phyloP scores from a whole-genome alignment of 2,888 invertebrate species.

The Shargacucullia verbasci region DNA sequence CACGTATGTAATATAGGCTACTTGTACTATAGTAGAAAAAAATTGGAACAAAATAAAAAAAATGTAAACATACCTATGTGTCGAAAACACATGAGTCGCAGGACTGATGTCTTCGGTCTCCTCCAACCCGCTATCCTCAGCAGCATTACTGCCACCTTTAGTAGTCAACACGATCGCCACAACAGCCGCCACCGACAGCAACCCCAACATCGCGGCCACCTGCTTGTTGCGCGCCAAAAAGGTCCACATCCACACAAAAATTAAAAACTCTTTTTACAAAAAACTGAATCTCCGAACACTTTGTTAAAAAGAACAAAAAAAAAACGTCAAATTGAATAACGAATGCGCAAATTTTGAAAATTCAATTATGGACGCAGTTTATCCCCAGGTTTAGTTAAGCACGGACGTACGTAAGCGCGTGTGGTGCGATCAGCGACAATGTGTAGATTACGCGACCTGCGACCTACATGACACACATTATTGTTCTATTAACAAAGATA shows the following conservation, averaged over 20 bases:
- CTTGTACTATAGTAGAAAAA: neutral
- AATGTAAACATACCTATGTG: constrained; percentile 71
- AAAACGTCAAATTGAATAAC: constrained; percentile 22
- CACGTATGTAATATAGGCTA: constrained; percentile 11
- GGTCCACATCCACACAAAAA: constrained; percentile 78
- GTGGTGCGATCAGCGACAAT: constrained; percentile 65
- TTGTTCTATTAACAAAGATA: constrained; percentile 82
- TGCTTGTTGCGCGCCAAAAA: constrained; percentile 83
- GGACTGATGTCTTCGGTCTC: constrained; percentile 80
- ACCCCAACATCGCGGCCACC: constrained; percentile 81
- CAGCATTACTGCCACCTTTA: constrained; percentile 64
- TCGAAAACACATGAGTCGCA: constrained; percentile 75
- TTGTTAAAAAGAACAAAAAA: constrained; percentile 6
- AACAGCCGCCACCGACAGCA: constrained; percentile 75
- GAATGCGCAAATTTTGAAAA: constrained; percentile 15
- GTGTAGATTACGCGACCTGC: constrained; percentile 78
- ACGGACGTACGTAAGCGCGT: constrained; percentile 51
- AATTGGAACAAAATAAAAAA: neutral
- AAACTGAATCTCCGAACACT: constrained; percentile 5
- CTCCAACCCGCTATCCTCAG: constrained; percentile 58
- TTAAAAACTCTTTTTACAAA: constrained; percentile 16
- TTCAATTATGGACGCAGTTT: constrained; percentile 9
- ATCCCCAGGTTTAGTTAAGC: constrained; percentile 2
- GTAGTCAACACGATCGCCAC: constrained; percentile 76
- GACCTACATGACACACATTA: constrained; percentile 78